Base-by-base conservation (phyloP, 2,797 vertebrate species). In the Zalophus californianus region DNA sequence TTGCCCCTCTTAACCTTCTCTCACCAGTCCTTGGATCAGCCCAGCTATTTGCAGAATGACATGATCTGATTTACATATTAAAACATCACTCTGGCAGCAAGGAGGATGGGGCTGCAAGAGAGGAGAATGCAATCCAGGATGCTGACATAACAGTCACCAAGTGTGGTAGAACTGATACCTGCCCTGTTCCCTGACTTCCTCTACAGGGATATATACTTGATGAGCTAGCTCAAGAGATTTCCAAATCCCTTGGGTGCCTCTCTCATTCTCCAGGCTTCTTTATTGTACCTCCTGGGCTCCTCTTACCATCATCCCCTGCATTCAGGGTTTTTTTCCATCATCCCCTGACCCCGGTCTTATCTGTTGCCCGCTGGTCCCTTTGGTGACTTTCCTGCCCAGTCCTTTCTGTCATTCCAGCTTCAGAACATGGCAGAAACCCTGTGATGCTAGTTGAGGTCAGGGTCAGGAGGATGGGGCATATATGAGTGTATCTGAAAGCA, bases 21-120 rank as follows among this genome's bases (percentile, higher is more conserved):
- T 94, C 13, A 16, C 73, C 70, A 56, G 66, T 90, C 88, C 80
- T n/a, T 75, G 35, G 41, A 62, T 80, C 78, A 91, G 11, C 86
- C 68, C 38, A 56, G 54, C 78, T 85, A 29, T 97, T 91, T 95
- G 62, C 86, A 94, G 52, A 85, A 32, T 72, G 56, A 86, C 54
- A 52, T 72, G 62, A 68, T 90, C 70, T 27, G 3, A 58, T 85
- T 96, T 70, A 48, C 56, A 23, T 91, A 60, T 91, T 91, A 58
- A 80, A 92, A 60, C 60, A 70, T 4, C 7, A 9, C 48, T 93
- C 52, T 93, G 68, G 41, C 48, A 72, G 77, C 75, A 90, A 92
- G 38, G 44, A 89, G 44, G n/a, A 66, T 62, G 35, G 15, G 15
- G 38, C 48, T 85, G 20, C 29, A n/a, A 66, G 15, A n/a, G 66